These are phyloP conservation scores for Pampusana beccarii DNA, from an alignment of 2,113 vertebrate genomes.

Conservation along the genomic window DNA sequence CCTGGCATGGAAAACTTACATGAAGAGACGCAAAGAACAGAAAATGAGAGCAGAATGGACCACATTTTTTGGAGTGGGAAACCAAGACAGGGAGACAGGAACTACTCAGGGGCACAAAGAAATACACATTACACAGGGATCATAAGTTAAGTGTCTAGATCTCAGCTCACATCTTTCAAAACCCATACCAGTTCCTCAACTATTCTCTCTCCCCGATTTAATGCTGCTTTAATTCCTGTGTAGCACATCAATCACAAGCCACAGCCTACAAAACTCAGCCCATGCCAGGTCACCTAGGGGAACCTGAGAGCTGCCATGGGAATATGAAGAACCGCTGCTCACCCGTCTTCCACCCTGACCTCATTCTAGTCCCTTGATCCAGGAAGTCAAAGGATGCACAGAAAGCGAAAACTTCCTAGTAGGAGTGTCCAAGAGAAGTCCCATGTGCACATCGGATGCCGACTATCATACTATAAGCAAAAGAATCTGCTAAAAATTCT, in stretches of 20 bases:
- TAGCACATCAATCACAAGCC: neutral
- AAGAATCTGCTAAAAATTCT: constrained; percentile 69
- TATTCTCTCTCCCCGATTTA: neutral
- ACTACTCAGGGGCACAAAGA: neutral
- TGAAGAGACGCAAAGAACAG: neutral
- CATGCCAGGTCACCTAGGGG: neutral
- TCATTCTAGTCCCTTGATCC: neutral
- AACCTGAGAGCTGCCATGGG: neutral
- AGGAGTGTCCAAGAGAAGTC: neutral
- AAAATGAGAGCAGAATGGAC: neutral
- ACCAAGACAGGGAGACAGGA: neutral
- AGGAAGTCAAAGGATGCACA: neutral
- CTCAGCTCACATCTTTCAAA: neutral
- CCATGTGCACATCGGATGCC: neutral
- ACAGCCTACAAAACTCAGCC: neutral
- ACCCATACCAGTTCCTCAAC: neutral
- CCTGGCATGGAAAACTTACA: neutral
- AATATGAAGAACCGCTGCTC: neutral
- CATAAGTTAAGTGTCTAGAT: neutral
- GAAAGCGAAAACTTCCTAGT: neutral
- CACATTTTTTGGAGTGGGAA: neutral
- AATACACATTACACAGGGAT: neutral
- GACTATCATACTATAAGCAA: neutral
- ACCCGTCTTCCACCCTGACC: neutral
- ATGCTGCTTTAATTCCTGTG: neutral